Evolutionary conservation across 2,113 vertebrate species (phyloP).

Genomic region (Notiomystis cincta): DNA sequence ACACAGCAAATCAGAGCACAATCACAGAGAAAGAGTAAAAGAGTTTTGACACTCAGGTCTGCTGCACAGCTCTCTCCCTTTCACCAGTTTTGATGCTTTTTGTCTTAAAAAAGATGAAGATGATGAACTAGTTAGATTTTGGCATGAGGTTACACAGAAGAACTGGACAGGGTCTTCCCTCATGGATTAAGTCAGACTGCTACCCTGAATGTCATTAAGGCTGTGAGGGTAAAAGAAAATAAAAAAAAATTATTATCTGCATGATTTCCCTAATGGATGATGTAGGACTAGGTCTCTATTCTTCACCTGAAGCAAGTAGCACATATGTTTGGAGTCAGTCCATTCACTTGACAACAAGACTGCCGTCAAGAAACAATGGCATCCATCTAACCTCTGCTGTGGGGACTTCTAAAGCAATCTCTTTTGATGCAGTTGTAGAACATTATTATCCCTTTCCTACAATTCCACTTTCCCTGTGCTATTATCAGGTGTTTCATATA

Average conservation of each 20-base stretch:
- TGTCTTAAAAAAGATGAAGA: neutral
- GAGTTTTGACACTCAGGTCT: neutral
- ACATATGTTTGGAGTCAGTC: neutral
- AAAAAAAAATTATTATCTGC: neutral
- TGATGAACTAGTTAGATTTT: neutral
- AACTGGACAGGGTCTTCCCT: neutral
- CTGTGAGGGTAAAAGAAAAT: accelerated
- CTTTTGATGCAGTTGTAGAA: neutral
- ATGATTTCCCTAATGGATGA: neutral
- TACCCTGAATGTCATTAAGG: neutral
- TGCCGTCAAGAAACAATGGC: neutral
- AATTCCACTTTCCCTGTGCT: neutral
- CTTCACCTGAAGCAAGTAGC: neutral
- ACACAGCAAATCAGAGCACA: neutral
- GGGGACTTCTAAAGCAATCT: neutral
- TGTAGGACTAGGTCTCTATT: neutral
- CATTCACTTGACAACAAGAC: neutral
- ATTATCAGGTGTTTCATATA: neutral
- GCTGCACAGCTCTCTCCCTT: neutral
- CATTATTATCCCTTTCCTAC: neutral
- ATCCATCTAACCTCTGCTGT: neutral
- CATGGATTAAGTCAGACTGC: neutral
- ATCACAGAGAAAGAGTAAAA: neutral
- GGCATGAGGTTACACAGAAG: neutral
- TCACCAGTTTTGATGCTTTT: neutral